Conservation (phyloP, 2,888 invertebrate genomes). For the Conops quadrifasciatus region DNA sequence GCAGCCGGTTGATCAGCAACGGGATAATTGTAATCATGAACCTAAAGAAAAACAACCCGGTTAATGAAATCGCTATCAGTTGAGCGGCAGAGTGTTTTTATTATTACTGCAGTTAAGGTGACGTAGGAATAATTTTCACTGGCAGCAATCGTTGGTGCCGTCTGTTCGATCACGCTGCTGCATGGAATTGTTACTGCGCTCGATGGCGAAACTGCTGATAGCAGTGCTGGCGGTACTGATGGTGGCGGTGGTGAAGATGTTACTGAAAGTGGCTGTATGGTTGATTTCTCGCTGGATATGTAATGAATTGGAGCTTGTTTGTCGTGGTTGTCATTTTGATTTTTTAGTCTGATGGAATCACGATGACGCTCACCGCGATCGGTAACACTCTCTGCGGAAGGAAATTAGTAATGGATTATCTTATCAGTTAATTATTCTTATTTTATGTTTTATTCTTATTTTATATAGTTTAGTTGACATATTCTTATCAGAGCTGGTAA, state of each 20-base stretch:
- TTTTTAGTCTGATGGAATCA: constrained; percentile 53
- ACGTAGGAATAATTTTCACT: constrained; percentile 85
- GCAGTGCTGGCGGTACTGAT: constrained; percentile 36
- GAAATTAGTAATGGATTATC: background rate
- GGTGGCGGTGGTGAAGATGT: no score
- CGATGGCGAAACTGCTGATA: constrained; percentile 19
- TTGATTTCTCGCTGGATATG: constrained; percentile 66
- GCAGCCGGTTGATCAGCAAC: constrained; percentile 64
- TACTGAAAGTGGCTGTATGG: constrained; percentile 44
- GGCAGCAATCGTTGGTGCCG: constrained; percentile 58
- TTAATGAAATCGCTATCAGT: constrained; percentile 4
- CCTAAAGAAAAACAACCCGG: constrained; percentile 55
- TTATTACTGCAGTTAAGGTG: constrained; percentile 75
- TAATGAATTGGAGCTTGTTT: constrained; percentile 68
- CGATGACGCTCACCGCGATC: constrained; percentile 56
- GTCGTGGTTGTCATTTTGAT: constrained; percentile 57
- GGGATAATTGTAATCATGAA: constrained; percentile 90
- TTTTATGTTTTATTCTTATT: no score
- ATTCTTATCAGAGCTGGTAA: no score
- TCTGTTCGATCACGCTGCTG: constrained; percentile 45
- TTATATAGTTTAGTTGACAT: no score
- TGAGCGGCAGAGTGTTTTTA: background rate
- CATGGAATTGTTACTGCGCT: constrained; percentile 29
- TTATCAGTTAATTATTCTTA: no score
- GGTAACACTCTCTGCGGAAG: constrained; percentile 56